Evolutionary conservation across 1,140 invertebrate species (phyloP), one percentile per base, ranked within the genome.

Genomic region (Drosophila subobscura): DNA sequence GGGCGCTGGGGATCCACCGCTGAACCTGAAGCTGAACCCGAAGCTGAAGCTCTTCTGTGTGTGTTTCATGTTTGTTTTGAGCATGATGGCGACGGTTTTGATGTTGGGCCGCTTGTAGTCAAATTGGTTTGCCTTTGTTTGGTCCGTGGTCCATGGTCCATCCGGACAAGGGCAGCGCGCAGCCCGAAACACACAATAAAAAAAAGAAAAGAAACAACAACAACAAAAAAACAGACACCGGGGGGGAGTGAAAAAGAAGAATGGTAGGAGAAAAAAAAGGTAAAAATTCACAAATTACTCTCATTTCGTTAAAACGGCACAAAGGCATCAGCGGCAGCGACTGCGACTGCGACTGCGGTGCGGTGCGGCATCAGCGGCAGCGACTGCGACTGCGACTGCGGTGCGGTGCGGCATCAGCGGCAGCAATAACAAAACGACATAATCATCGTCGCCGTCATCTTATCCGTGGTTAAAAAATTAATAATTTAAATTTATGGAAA

Each of bases 401-500:
- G n/a, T n/a, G n/a, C n/a, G n/a, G n/a, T n/a, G 5, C 67, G n/a
- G 51, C 59, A 44, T 58, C 54, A 37, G 66, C 76, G 61, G 72
- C 67, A 73, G 68, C 76, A 79, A 79, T 85, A 85, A 85, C 83
- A 86, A 86, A 86, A 86, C 81, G 74, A 86, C 83, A 85, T 80
- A 85, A 85, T 85, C 81, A 86, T 88, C 81, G 83, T 81, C 83
- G 71, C 74, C 83, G 77, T 88, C 80, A 77, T 85, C 77, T 86
- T 88, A 86, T 86, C 74, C 74, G 77, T 88, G 83, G 81, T 80
- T 86, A 77, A 79, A 84, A 88, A 88, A 88, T 86, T 85, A 85
- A 85, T 85, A 86, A 85, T 85, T 86, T 77, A 86, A 85, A 85
- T 86, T 85, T 86, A 86, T 85, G 81, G 73, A 85, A 85, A 85